Percentiles rank a stretch among this genome's conserved stretches.
phyloP scores from a whole-genome alignment of 1,140 invertebrate species.

The Alviniconcha marisindica region DNA sequence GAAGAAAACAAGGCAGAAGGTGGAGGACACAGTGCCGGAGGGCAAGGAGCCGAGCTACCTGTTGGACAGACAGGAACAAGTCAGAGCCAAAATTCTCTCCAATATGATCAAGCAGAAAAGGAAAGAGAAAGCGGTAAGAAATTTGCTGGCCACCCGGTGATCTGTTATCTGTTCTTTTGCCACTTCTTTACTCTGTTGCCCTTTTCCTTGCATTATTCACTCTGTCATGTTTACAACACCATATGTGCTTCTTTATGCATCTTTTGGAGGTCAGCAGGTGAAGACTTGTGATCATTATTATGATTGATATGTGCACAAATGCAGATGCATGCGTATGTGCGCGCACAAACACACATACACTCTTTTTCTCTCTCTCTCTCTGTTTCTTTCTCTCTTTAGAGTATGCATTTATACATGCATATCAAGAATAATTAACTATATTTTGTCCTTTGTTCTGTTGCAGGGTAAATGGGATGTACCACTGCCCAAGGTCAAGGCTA shows the following conservation, averaged over 20 bases:
- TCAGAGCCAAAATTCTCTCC: slow-evolving; percentile 95
- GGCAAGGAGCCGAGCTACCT: slow-evolving; percentile 97
- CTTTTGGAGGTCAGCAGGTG: too few species aligned
- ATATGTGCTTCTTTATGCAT: too few species aligned
- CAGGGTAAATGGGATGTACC: slow-evolving; percentile 99
- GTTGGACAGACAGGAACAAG: slow-evolving; percentile 96
- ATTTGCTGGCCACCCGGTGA: slow-evolving; percentile 15
- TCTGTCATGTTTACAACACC: too few species aligned
- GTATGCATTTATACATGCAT: not conserved
- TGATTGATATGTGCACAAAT: too few species aligned
- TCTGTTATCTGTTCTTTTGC: not conserved
- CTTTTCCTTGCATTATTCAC: not conserved
- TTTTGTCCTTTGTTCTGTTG: slow-evolving; percentile 43
- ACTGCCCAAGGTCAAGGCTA: slow-evolving; percentile 97
- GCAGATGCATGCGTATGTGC: too few species aligned
- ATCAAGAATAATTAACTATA: too few species aligned
- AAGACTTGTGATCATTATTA: too few species aligned
- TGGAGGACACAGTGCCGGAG: slow-evolving; percentile 87
- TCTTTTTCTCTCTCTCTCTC: not conserved
- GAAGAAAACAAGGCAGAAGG: slow-evolving; percentile 86
- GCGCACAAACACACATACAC: not conserved
- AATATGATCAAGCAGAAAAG: slow-evolving; percentile 99
- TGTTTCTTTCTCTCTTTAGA: not conserved
- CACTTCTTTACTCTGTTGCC: not conserved
- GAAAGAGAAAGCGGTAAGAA: slow-evolving; percentile 94